Conservation (phyloP, 2,797 vertebrate genomes). For the Oceanodroma leucorhoa region DNA sequence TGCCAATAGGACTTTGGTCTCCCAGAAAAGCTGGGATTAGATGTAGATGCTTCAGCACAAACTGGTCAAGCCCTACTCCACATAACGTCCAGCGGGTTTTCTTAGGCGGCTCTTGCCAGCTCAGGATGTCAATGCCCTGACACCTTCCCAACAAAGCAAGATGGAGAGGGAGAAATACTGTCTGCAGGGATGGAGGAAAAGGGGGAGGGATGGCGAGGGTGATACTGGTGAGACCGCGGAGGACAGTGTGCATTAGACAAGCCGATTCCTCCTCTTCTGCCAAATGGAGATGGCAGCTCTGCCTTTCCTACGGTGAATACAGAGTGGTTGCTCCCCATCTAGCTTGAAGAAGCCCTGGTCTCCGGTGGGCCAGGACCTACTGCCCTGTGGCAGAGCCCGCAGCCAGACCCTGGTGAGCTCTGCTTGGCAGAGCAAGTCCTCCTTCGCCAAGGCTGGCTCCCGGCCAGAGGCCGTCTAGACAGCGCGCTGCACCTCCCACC, state of each 20-base stretch:
- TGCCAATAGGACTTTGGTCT: background rate
- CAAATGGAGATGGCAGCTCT: background rate
- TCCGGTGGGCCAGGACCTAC: background rate
- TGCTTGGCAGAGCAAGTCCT: background rate
- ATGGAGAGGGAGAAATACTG: background rate
- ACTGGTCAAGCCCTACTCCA: background rate
- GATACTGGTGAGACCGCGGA: fast-evolving
- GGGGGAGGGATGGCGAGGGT: background rate
- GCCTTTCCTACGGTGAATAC: background rate
- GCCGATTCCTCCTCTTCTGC: background rate
- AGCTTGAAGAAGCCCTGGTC: background rate
- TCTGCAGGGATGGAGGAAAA: background rate
- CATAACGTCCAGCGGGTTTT: background rate
- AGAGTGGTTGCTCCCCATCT: background rate
- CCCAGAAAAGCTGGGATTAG: background rate
- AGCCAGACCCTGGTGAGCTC: background rate
- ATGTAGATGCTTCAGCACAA: background rate
- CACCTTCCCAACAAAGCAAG: background rate
- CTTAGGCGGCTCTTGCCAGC: background rate
- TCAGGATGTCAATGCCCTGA: background rate
- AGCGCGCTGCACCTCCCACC: background rate
- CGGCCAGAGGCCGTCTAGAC: background rate
- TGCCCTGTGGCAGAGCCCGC: background rate
- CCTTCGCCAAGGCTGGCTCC: background rate
- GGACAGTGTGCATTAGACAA: background rate